phyloP scores from a whole-genome alignment of 2,113 vertebrate genomes.

The Eptesicus fuscus region DNA sequence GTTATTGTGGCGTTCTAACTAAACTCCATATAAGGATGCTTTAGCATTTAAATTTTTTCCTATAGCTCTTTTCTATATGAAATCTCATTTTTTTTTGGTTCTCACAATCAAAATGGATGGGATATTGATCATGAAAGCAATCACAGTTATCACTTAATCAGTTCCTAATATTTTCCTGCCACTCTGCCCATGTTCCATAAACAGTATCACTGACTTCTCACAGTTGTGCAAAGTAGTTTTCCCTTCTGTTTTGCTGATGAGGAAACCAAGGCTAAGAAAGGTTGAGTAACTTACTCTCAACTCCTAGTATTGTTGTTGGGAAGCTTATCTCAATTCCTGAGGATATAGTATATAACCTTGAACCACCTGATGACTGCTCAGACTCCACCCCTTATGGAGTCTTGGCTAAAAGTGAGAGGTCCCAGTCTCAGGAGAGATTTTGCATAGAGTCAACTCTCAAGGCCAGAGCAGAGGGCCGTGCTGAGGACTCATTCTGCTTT shows the following conservation, averaged over 20 bases:
- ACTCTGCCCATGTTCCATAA: not conserved
- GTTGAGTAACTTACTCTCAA: not conserved
- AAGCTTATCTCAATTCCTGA: not conserved
- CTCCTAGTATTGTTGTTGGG: not conserved
- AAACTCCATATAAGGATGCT: not conserved
- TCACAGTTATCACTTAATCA: not conserved
- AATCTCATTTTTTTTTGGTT: not conserved
- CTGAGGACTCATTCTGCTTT: not conserved
- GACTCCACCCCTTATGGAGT: not conserved
- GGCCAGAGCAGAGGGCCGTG: not conserved
- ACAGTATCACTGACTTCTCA: not conserved
- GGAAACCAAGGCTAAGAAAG: not conserved
- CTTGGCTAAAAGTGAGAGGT: not conserved
- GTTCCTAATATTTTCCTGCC: not conserved
- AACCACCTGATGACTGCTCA: not conserved
- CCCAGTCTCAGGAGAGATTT: not conserved
- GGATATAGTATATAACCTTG: not conserved
- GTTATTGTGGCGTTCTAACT: not conserved
- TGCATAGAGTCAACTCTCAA: not conserved
- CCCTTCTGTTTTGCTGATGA: not conserved
- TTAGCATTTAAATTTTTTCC: not conserved
- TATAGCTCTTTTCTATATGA: not conserved
- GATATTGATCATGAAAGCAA: not conserved
- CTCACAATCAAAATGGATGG: not conserved
- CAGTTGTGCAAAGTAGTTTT: not conserved